Base-by-base conservation (phyloP, 2,113 vertebrate genomes). In the Tetrao urogallus region DNA sequence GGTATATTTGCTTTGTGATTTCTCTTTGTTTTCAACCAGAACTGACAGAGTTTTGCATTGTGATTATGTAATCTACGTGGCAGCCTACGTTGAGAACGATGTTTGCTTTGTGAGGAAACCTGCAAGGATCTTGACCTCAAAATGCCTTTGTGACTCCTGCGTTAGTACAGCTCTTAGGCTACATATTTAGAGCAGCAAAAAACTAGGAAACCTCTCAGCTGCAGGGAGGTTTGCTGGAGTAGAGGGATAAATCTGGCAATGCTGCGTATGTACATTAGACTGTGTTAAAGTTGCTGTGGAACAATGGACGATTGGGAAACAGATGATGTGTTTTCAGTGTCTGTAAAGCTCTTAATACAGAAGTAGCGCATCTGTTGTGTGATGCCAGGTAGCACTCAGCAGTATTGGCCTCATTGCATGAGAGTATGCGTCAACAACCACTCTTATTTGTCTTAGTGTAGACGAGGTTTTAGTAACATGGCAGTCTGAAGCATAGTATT, bases 1-100 rank as follows among this genome's bases (percentile, higher is more conserved):
- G 15, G 1, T 74, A 4, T 79, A n/a, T 36, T 25, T 65, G 27
- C 15, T 71, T 48, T 11, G 36, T 74, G n/a, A 24, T 65, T 66
- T 61, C 82, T 32, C 82, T 32, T 38, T 17, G 20, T 79, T 89
- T 84, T 74, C 32, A 47, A 0, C 2, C 7, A 38, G 36, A 48
- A 8, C 47, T 71, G 76, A 8, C 30, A 24, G 50, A 40, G 34
- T 25, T 81, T 70, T 1, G 42, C 2, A 2, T 27, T 47, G 65
- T 19, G 20, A 16, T 40, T 71, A 10, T 6, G 4, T 69, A 38
- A 81, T 10, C 21, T 4, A 0, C 25, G 5, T 13, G n/a, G 57
- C 38, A 87, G 47, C 12, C 28, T 0, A 1, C 43, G 38, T 13
- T 1, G 3, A 63, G 36, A 34, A 0, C 7, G 18, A 11, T 70